Evolutionary conservation across 2,113 vertebrate genomes (phyloP), one percentile per base, ranked within the genome.

Genomic region (Corydoras sp.): DNA sequence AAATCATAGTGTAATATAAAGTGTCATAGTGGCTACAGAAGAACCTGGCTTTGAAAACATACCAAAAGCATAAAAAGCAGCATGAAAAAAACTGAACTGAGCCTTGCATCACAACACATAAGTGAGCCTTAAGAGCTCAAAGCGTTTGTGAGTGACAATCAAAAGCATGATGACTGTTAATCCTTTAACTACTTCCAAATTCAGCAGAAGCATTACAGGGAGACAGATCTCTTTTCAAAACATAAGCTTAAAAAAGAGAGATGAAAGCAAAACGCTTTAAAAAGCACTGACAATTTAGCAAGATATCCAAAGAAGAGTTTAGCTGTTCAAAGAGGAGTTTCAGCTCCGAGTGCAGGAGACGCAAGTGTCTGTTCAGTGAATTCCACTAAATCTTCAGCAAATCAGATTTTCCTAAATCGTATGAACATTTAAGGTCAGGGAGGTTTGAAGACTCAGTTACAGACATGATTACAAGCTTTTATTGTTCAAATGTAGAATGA

Each of bases 111-210:
- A 43, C 62, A 72, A 7, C 62, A 55, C 29, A 35, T 14, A 24
- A n/a, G 43, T 24, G 71, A 58, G 43, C 43, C 29, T 59, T 54
- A 55, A 60, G 55, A 60, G 31, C 15, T 35, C 32, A 55, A 48
- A 18, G 4, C 49, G 10, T 65, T n/a, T 58, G 3, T 65, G 55
- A n/a, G 58, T 32, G 35, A 51, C 29, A 53, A n/a, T 66, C 14
- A 59, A 66, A 60, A 56, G 55, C 13, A 65, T 3, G 11, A 12
- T 9, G 49, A 53, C 56, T 8, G 53, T 53, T 66, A 60, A 66
- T 73, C 63, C 70, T 58, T 35, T 24, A 60, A 43, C 18, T 5
- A n/a, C 32, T 66, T 73, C 55, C 58, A 9, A 73, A 35, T 53
- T 32, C 48, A 14, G 29, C n/a, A 14, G 15, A 43, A 43, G 48